phyloP scores from a whole-genome alignment of 2,797 vertebrate species.

The Melanotaenia boesemani region DNA sequence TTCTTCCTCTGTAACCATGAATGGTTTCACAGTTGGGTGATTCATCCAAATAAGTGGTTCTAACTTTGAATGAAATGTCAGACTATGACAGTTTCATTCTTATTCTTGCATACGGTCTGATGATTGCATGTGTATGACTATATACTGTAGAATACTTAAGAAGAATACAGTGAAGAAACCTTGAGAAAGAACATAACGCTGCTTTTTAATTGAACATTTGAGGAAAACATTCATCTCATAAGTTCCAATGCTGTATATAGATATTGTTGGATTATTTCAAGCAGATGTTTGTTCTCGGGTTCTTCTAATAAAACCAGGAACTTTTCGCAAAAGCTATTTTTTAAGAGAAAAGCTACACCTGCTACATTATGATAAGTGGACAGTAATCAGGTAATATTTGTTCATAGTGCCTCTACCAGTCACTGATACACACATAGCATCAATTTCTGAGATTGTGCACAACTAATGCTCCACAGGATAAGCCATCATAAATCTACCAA shows the following conservation, averaged over 20 bases:
- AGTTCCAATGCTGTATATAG: conserved; percentile 12
- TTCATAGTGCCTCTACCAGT: too few relatives aligned
- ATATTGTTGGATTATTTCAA: conserved; percentile 39
- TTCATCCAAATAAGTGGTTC: conserved; percentile 2
- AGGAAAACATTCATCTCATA: conserved; percentile 17
- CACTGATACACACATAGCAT: neutral
- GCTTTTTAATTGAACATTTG: conserved; percentile 13
- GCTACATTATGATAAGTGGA: too few relatives aligned
- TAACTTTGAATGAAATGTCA: conserved; percentile 9
- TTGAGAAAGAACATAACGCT: conserved; percentile 5
- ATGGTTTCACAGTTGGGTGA: neutral
- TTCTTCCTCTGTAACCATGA: conserved; percentile 11
- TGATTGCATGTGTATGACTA: neutral
- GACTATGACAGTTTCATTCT: neutral
- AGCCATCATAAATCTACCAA: neutral
- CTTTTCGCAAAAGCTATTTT: neutral
- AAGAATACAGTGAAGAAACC: conserved; percentile 8
- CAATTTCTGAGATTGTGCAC: neutral
- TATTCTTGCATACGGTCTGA: neutral
- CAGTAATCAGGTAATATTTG: neutral
- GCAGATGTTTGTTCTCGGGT: conserved; percentile 50
- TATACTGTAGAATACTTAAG: neutral
- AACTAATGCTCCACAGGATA: neutral
- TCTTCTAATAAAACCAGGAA: conserved; percentile 15
- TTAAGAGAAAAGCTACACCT: too few relatives aligned